These are phyloP conservation scores for Ochropacha duplaris DNA, from an alignment of 2,888 invertebrate species.

Conservation along the genomic window DNA sequence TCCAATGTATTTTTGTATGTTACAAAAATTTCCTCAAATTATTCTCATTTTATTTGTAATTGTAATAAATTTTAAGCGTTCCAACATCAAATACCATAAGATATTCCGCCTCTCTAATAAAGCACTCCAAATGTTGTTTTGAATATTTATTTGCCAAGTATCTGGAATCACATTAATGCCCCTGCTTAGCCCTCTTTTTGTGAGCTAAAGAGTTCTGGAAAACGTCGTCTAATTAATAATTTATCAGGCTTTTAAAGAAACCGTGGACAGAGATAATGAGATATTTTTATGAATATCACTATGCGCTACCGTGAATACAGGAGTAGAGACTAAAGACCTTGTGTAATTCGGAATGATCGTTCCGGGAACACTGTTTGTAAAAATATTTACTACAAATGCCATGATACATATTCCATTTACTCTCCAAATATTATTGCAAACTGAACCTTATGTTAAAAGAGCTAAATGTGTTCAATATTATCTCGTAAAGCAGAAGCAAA, in stretches of 20 bases:
- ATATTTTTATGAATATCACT: slow-evolving; percentile 42
- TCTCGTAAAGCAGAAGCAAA: slow-evolving; percentile 7
- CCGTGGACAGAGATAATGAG: slow-evolving; percentile 48
- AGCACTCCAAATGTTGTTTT: slow-evolving; percentile 35
- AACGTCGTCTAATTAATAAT: slow-evolving; percentile 63
- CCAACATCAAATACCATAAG: slow-evolving; percentile 6
- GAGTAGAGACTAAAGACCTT: slow-evolving; percentile 45
- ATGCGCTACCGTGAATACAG: slow-evolving; percentile 40
- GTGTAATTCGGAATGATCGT: slow-evolving; percentile 59
- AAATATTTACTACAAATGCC: slow-evolving; percentile 40
- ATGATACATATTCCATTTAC: neutral
- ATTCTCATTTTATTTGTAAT: neutral
- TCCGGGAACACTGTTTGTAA: slow-evolving; percentile 48
- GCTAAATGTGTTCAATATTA: neutral
- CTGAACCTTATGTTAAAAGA: slow-evolving; percentile 12
- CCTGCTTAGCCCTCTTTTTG: slow-evolving; percentile 32
- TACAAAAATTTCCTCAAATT: neutral
- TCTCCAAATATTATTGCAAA: neutral
- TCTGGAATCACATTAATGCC: slow-evolving; percentile 47
- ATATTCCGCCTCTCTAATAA: slow-evolving; percentile 13
- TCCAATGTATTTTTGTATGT: neutral
- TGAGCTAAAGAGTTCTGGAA: slow-evolving; percentile 48
- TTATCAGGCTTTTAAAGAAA: slow-evolving; percentile 63
- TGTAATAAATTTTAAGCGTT: neutral
- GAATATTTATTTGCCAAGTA: slow-evolving; percentile 51